Evolutionary conservation across 2,888 invertebrate genomes (phyloP), one percentile per base, ranked within the genome.

Genomic region (Galeopsomyia nigrocyanea): DNA sequence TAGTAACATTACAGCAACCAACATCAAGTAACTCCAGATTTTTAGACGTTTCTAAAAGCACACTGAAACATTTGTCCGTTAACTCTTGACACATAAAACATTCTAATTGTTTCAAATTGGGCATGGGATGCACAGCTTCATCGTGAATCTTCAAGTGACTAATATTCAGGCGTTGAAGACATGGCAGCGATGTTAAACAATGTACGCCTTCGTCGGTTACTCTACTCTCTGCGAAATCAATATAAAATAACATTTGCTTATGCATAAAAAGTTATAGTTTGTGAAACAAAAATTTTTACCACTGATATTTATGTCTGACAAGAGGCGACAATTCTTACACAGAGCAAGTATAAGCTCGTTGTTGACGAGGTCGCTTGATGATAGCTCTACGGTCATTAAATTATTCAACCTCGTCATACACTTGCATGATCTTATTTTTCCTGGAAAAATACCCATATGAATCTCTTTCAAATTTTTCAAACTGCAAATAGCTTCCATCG

Each of bases 371-470:
- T 46, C 22, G 46, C 63, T 51, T 3, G 17, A 46, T 14, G 69
- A 70, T 2, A 70, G 57, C 17, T 70, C 69, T 7, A 58, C 46
- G 46, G 9, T 21, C 17, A 46, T 63, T 14, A 70, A 51, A 17
- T 70, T 57, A 16, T 3, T 22, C 26, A 70, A 39, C n/a, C 60
- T 62, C 19, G 31, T 21, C 19, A 70, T 13, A 6, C 57, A 58
- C 17, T 51, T 49, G 2, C 63, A 47, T 3, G 69, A 70, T 13
- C 3, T 64, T 17, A 64, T 57, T 2, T 49, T 21, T 13, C 62
- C 64, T 16, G 64, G 22, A 21, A 46, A 58, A 22, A 16, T 13
- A 22, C 69, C 69, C 14, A 58, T 70, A 16, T 70, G 69, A 46
- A 70, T 39, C 21, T 70, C 57, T 51, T 21, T 2, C 19, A 64